These are phyloP conservation scores for Agelastica alni DNA, from an alignment of 2,888 invertebrate species.

Conservation along the genomic window DNA sequence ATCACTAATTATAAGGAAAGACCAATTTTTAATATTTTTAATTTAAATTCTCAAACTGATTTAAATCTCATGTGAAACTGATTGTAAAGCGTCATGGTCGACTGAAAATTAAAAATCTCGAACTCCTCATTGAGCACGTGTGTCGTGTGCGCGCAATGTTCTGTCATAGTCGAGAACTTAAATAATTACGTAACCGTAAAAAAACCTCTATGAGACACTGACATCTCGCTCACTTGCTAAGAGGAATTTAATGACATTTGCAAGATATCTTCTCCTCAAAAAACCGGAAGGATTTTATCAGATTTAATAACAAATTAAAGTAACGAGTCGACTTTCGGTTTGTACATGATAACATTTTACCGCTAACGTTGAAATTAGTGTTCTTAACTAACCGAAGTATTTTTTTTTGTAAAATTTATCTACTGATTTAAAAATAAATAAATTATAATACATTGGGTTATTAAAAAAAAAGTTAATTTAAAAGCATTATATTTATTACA, in stretches of 20 bases:
- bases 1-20: background rate
- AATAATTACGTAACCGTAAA: conserved; percentile 39
- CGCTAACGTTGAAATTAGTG: too few relatives aligned
- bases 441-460: too few relatives aligned
- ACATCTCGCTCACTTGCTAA: conserved; percentile 27
- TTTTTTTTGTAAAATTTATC: too few relatives aligned
- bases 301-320: too few relatives aligned
- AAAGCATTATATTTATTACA: too few relatives aligned
- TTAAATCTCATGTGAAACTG: too few relatives aligned
- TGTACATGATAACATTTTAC: too few relatives aligned
- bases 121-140: background rate
- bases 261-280: background rate
- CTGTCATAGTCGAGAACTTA: conserved; percentile 15
- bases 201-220: conserved; percentile 41
- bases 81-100: background rate
- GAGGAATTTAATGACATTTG: conserved; percentile 16
- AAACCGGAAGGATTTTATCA: conserved; percentile 8
- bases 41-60: too few relatives aligned
- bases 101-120: background rate
- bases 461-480: too few relatives aligned
- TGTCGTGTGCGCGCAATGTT: background rate
- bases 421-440: too few relatives aligned
- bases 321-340: too few relatives aligned
- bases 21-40: background rate
- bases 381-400: too few relatives aligned